Conservation (phyloP, 2,797 vertebrate species). For the Limosa lapponica region DNA sequence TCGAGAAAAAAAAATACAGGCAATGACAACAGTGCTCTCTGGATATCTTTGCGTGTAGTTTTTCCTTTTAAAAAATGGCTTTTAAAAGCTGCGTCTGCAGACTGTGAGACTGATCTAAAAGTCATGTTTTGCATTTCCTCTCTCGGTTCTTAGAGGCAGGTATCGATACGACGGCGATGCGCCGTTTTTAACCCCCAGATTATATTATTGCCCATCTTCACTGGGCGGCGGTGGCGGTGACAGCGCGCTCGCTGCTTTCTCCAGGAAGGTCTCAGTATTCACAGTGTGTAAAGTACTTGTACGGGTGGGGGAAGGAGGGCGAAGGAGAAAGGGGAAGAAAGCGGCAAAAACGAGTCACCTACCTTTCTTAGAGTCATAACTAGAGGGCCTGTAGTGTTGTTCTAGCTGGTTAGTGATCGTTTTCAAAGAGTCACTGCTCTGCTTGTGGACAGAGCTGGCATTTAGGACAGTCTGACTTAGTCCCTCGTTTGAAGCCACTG, state of each 20-base stretch:
- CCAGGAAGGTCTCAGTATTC: background rate
- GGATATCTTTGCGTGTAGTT: background rate
- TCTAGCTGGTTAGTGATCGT: constrained; percentile 86
- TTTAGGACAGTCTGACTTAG: constrained; percentile 81
- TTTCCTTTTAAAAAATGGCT: background rate
- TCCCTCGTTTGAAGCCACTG: constrained; percentile 85
- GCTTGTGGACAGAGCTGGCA: constrained; percentile 84
- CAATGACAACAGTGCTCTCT: background rate
- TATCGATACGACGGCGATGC: background rate
- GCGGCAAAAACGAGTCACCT: constrained; percentile 68
- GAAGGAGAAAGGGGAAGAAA: background rate
- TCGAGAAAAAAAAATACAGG: background rate
- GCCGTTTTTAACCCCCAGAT: background rate
- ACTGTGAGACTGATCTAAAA: background rate
- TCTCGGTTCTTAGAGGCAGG: background rate
- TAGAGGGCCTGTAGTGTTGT: constrained; percentile 88
- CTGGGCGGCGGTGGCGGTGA: background rate
- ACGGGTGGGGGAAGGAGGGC: background rate
- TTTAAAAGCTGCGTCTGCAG: background rate
- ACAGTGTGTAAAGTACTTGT: background rate
- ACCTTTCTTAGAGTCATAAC: constrained; percentile 96
- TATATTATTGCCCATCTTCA: background rate
- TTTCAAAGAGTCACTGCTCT: constrained; percentile 90
- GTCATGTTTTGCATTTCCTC: background rate
- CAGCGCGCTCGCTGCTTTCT: background rate